Evolutionary conservation across 2,797 vertebrate species (phyloP).

Genomic region (Momotus momota): DNA sequence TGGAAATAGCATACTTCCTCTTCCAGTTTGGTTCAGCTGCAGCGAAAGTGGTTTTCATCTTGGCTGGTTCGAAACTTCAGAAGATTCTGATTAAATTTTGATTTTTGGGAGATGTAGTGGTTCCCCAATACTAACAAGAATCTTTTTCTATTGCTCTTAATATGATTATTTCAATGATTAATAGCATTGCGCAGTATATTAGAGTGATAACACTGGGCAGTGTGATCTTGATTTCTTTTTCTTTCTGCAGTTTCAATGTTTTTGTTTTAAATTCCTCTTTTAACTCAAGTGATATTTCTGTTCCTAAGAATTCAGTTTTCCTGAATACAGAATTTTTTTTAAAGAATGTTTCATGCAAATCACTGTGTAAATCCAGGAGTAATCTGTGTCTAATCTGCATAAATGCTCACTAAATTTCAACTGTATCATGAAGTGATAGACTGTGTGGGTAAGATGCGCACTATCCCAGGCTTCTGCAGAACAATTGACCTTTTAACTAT

Average conservation of each 20-base stretch:
- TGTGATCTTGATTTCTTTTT: background rate
- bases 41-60: background rate
- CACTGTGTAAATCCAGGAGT: background rate
- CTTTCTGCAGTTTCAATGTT: background rate
- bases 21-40: background rate
- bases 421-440: background rate
- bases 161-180: background rate
- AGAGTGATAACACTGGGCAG: background rate
- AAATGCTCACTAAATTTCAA: background rate
- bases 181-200: background rate
- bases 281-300: background rate
- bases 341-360: background rate
- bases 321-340: background rate
- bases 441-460: background rate
- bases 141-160: background rate
- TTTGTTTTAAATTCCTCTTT: background rate
- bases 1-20: background rate
- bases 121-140: background rate
- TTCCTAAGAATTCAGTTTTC: background rate
- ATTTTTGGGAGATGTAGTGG: background rate
- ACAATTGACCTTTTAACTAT: background rate
- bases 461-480: background rate
- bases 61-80: background rate
- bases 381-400: background rate
- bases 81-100: background rate